These are phyloP conservation scores for Neodiprion virginianus DNA, from an alignment of 1,140 invertebrate genomes.

Conservation along the genomic window DNA sequence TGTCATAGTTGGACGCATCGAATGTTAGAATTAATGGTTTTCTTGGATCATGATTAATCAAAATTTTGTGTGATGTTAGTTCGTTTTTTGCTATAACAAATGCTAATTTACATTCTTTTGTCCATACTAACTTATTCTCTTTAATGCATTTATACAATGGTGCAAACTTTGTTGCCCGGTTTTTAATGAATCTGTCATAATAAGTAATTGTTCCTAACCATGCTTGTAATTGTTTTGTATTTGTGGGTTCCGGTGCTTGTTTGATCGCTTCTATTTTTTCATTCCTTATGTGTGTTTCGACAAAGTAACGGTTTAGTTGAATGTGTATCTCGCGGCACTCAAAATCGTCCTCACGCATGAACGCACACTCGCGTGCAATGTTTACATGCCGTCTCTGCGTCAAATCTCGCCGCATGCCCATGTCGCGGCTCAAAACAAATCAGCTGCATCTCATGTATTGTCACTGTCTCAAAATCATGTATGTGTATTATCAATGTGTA, in stretches of 20 bases:
- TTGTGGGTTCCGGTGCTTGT: constrained; percentile 28
- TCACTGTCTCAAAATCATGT: no score
- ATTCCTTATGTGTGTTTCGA: constrained; percentile 26
- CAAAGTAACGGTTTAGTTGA: no score
- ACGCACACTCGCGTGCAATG: no score
- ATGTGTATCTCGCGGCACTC: no score
- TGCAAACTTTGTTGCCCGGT: constrained; percentile 10
- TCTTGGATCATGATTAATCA: constrained; percentile 31
- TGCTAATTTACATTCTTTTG: constrained; percentile 31
- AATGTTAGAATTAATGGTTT: constrained; percentile 24
- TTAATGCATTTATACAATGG: constrained; percentile 19
- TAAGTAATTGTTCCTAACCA: constrained; percentile 41
- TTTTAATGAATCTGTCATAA: constrained; percentile 26
- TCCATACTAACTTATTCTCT: constrained; percentile 31
- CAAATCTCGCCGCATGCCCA: no score
- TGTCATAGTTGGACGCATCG: constrained; percentile 33
- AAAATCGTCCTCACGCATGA: no score
- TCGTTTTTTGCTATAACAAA: constrained; percentile 35
- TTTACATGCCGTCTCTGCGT: no score
- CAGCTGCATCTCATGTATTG: no score
- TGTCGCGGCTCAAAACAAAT: no score
- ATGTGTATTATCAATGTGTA: no score
- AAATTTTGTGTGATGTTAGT: constrained; percentile 33
- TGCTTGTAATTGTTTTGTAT: constrained; percentile 36
- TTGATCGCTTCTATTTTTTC: constrained; percentile 36